Percentiles rank a stretch among this genome's conserved stretches.
phyloP scores from a whole-genome alignment of 2,797 vertebrate genomes.

The Tapera naevia region DNA sequence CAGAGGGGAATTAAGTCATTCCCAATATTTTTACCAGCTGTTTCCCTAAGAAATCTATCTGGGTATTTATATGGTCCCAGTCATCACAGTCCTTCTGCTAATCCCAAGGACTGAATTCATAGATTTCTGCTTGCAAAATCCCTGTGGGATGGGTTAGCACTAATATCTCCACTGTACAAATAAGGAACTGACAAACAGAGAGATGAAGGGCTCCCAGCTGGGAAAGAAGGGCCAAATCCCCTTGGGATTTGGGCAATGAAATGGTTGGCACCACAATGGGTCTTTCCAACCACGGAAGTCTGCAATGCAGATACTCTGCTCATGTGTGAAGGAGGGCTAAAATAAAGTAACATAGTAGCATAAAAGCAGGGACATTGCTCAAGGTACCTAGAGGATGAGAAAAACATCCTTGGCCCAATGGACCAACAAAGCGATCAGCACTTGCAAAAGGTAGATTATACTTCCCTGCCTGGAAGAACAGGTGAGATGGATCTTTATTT shows the following conservation, averaged over 20 bases:
- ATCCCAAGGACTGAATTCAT: slow-evolving; percentile 18
- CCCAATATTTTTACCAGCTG: slow-evolving; percentile 11
- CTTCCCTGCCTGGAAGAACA: neutral
- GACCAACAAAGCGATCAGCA: neutral
- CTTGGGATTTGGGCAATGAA: neutral
- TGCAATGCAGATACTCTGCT: neutral
- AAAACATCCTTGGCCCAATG: neutral
- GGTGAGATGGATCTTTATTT: neutral
- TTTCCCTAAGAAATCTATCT: slow-evolving; percentile 17
- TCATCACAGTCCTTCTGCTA: slow-evolving; percentile 1
- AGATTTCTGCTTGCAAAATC: slow-evolving; percentile 18
- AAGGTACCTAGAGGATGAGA: neutral
- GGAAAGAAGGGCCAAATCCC: neutral
- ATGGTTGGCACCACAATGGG: neutral
- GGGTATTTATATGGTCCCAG: neutral
- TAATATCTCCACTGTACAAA: neutral
- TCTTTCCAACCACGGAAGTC: neutral
- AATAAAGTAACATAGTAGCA: neutral
- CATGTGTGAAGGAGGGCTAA: neutral
- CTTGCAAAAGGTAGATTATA: neutral
- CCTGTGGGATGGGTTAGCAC: neutral
- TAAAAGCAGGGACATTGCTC: neutral
- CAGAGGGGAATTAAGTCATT: slow-evolving; percentile 30
- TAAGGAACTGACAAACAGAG: neutral
- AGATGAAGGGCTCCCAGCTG: neutral